Percentiles rank a stretch among this genome's conserved stretches.
Evolutionary conservation across 2,797 vertebrate genomes (phyloP).

Genomic region (Melanotaenia pygmaea): DNA sequence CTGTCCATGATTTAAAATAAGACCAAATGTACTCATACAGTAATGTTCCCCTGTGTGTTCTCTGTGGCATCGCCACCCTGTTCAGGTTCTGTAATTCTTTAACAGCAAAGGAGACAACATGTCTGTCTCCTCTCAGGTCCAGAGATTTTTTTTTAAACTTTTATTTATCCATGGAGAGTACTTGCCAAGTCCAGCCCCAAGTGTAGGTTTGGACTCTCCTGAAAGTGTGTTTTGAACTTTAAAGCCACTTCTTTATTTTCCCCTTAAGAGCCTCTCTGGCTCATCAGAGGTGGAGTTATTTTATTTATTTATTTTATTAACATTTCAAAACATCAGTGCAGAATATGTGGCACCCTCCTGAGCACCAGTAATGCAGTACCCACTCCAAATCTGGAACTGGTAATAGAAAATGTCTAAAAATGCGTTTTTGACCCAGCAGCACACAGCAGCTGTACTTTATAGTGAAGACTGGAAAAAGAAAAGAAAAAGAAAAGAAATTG

Average conservation of each 20-base stretch:
- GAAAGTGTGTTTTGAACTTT: conserved; percentile 49
- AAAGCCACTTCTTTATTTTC: conserved; percentile 30
- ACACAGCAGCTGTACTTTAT: background rate
- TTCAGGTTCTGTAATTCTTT: conserved; percentile 22
- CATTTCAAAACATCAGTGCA: conserved; percentile 44
- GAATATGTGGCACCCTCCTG: background rate
- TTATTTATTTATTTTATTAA: conserved; percentile 37
- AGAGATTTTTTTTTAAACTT: conserved; percentile 36
- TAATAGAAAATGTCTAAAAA: too few species aligned
- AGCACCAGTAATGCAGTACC: too few species aligned
- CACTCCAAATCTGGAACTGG: too few species aligned
- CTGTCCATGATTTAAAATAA: background rate
- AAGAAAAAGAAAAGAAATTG: background rate
- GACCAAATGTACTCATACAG: conserved; percentile 6
- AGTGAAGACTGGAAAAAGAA: background rate
- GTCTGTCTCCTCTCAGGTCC: conserved; percentile 61
- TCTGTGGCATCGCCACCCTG: conserved; percentile 42
- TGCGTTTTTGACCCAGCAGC: too few species aligned
- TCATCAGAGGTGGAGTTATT: conserved; percentile 44
- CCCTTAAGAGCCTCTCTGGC: conserved; percentile 36
- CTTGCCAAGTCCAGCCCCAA: conserved; percentile 55
- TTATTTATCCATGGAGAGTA: conserved; percentile 44
- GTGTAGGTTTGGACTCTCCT: conserved; percentile 34
- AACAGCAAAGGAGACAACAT: conserved; percentile 55
- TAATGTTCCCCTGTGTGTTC: conserved; percentile 27